Percentiles rank a stretch among this genome's conserved stretches.
Evolutionary conservation across 37 sponge, comb jelly and placozoan species (phyloP).

Genomic region (Halichondria panicea): DNA sequence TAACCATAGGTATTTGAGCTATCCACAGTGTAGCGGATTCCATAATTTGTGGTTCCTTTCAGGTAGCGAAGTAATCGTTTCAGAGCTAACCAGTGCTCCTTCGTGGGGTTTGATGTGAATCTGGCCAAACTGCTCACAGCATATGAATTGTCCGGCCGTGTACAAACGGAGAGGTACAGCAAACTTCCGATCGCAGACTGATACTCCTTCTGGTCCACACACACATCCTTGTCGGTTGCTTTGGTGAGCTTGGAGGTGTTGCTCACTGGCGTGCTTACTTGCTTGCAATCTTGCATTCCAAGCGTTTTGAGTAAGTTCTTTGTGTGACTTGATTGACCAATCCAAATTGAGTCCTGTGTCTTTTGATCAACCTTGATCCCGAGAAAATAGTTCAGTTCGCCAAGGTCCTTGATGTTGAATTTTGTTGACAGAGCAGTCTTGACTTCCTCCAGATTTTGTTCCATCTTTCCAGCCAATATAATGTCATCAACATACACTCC

Average conservation of each 20-base stretch:
- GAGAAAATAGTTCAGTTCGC: no score
- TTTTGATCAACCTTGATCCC: conserved; percentile 38
- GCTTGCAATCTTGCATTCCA: conserved; percentile 43
- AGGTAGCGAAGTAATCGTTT: conserved; percentile 25
- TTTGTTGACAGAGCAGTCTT: no score
- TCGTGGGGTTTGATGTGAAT: conserved; percentile 9
- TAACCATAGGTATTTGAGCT: conserved; percentile 9
- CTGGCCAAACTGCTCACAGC: conserved; percentile 42
- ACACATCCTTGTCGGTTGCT: conserved; percentile 30
- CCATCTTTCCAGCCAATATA: no score
- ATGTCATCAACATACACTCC: no score
- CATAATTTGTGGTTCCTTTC: conserved; percentile 18
- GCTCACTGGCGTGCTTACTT: conserved; percentile 29
- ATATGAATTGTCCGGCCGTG: conserved; percentile 55
- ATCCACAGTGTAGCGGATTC: not conserved
- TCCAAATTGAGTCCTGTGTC: conserved; percentile 10
- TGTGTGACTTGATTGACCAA: conserved; percentile 39
- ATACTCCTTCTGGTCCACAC: conserved; percentile 28
- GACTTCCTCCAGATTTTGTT: no score
- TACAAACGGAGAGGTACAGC: conserved; percentile 35
- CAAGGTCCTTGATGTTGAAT: no score
- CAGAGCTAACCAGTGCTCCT: conserved; percentile 32
- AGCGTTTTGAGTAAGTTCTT: conserved; percentile 30
- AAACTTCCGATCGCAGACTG: conserved; percentile 54
- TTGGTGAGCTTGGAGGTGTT: conserved; percentile 4